Percentiles rank a stretch among this genome's conserved stretches.
phyloP scores from a whole-genome alignment of 1,140 invertebrate genomes.

The Cydia amplana region DNA sequence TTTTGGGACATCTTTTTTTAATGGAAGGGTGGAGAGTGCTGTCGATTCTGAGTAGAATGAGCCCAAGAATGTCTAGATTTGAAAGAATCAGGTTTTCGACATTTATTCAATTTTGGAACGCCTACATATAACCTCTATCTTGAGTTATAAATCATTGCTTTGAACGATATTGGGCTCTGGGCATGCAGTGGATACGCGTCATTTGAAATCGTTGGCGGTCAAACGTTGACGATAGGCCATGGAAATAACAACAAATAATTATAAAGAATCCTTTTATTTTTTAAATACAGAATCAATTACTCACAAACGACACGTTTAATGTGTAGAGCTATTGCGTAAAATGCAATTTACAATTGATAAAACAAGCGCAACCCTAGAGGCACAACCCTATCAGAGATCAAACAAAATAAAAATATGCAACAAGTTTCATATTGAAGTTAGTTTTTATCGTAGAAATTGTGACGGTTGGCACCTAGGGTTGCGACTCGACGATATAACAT shows the following conservation, averaged over 20 bases:
- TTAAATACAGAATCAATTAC: conserved; percentile 60
- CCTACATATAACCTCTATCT: no score
- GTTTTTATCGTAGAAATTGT: background rate
- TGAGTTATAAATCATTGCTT: no score
- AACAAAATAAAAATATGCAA: background rate
- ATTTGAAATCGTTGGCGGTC: no score
- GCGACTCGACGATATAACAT: conserved; percentile 1
- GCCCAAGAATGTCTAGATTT: no score
- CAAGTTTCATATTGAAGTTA: background rate
- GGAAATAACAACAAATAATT: conserved; percentile 37
- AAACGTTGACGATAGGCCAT: no score
- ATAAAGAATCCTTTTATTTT: conserved; percentile 68
- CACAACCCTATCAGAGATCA: background rate
- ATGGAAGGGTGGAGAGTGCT: no score
- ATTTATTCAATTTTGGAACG: no score
- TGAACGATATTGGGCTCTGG: no score
- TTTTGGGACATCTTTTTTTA: no score
- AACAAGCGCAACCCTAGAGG: conserved; percentile 39
- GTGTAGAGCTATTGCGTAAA: conserved; percentile 51
- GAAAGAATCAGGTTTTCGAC: no score
- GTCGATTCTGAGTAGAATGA: no score
- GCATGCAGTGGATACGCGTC: no score
- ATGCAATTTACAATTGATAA: conserved; percentile 50
- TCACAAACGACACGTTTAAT: conserved; percentile 50
- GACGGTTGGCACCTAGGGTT: background rate